Percentiles rank a stretch among this genome's conserved stretches.
Evolutionary conservation across 2,113 vertebrate genomes (phyloP).

Genomic region (Poecile atricapillus): DNA sequence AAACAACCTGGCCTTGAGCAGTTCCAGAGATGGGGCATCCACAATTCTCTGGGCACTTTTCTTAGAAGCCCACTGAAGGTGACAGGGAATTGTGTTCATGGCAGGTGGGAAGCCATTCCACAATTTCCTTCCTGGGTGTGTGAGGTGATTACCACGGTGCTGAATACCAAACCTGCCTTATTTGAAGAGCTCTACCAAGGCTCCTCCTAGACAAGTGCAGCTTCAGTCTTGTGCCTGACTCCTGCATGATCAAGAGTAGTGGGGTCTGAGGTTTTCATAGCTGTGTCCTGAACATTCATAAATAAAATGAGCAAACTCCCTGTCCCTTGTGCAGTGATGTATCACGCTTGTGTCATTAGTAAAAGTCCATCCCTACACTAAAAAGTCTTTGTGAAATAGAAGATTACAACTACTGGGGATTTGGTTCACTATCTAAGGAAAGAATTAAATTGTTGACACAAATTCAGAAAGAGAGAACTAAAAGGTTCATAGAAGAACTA

Average conservation of each 20-base stretch:
- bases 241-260: not conserved
- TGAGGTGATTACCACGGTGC: not conserved
- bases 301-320: not conserved
- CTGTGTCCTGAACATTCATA: not conserved
- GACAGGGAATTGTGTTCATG: not conserved
- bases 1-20: not conserved
- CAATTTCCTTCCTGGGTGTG: not conserved
- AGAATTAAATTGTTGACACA: not conserved
- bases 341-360: accelerated
- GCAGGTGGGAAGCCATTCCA: not conserved
- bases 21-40: not conserved
- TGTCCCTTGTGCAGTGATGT: not conserved
- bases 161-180: not conserved
- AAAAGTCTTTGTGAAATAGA: not conserved
- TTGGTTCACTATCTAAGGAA: not conserved
- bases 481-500: not conserved
- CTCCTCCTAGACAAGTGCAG: not conserved
- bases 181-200: not conserved
- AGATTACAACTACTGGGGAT: not conserved
- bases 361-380: not conserved
- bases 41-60: not conserved
- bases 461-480: not conserved
- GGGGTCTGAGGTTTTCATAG: not conserved
- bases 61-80: not conserved
- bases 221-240: not conserved